Evolutionary conservation across 2,113 vertebrate genomes (phyloP).

Genomic region (Psammodynastes pulverulentus): DNA sequence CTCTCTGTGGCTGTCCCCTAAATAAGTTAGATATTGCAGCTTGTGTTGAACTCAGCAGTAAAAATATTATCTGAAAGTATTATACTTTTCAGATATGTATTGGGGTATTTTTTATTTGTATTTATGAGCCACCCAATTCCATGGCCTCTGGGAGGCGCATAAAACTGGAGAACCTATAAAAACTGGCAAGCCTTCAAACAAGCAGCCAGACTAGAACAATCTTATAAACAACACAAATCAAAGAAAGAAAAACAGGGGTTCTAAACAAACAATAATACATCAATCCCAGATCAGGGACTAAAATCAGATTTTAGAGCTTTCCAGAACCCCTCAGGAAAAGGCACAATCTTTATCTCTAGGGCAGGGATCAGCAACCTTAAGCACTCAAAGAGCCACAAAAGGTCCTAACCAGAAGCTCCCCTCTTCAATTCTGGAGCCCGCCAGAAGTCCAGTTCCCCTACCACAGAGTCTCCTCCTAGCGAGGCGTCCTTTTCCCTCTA

Average conservation of each 20-base stretch:
- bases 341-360: not conserved
- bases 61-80: not conserved
- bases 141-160: not conserved
- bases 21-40: not conserved
- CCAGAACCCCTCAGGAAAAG: not conserved
- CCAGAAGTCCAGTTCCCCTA: too few species aligned
- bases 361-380: too few species aligned
- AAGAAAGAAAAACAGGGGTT: not conserved
- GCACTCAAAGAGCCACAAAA: too few species aligned
- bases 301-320: not conserved
- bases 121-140: not conserved
- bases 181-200: not conserved
- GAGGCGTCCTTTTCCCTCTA: too few species aligned
- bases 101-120: not conserved
- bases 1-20: not conserved
- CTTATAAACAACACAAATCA: not conserved
- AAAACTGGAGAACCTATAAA: not conserved
- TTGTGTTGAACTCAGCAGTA: not conserved
- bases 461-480: too few species aligned
- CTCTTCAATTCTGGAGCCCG: too few species aligned
- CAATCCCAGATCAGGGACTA: not conserved
- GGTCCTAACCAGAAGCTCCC: too few species aligned
- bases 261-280: not conserved
- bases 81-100: not conserved
- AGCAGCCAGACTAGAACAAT: not conserved